phyloP scores from a whole-genome alignment of 2,797 vertebrate genomes.

The Channallabes apus region DNA sequence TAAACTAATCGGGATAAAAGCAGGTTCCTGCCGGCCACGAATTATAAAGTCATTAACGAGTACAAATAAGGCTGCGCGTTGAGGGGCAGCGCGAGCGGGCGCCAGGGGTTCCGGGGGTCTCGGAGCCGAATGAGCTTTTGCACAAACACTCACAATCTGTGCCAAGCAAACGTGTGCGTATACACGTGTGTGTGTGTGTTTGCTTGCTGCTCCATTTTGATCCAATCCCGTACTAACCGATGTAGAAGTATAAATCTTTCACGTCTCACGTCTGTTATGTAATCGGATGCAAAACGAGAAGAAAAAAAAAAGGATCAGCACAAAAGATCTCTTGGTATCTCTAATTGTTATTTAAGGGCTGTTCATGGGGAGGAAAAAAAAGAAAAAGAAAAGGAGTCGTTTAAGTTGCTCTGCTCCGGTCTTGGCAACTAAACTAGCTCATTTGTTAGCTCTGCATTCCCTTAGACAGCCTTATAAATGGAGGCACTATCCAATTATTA shows the following conservation, averaged over 20 bases:
- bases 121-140: background rate
- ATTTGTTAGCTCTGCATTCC: constrained; percentile 66
- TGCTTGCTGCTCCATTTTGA: constrained; percentile 3
- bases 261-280: background rate
- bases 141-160: constrained; percentile 3
- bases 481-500: constrained; percentile 64
- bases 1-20: constrained; percentile 69
- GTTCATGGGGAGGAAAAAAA: background rate
- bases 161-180: constrained; percentile 4
- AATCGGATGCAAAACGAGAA: background rate
- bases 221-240: background rate
- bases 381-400: constrained; percentile 7
- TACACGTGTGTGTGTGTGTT: background rate
- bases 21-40: constrained; percentile 83
- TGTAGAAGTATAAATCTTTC: background rate
- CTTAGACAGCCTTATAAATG: constrained; percentile 60
- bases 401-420: constrained; percentile 64
- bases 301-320: constrained; percentile 27
- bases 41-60: constrained; percentile 84
- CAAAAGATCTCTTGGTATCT: background rate
- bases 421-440: constrained; percentile 64
- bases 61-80: constrained; percentile 78
- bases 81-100: constrained; percentile 62
- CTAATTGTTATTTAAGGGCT: constrained; percentile 15
- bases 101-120: background rate